Conservation (phyloP, 2,113 vertebrate species). For the Neotoma lepida region DNA sequence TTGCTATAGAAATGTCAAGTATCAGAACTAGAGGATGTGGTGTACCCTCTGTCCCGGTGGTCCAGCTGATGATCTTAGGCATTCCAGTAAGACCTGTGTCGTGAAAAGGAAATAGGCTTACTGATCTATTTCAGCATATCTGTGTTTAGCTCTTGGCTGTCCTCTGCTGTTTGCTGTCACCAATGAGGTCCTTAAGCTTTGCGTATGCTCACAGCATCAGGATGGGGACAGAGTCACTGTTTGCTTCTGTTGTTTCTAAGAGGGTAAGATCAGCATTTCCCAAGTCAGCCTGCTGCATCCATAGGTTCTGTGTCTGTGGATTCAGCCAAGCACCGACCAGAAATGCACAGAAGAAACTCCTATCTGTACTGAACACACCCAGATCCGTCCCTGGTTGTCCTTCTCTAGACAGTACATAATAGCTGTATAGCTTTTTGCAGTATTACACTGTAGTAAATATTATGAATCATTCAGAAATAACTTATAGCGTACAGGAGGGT, state of each 20-base stretch:
- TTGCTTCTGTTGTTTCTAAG: background rate
- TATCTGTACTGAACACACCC: background rate
- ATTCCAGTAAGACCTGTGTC: too few relatives aligned
- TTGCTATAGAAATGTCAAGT: background rate
- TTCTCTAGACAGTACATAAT: background rate
- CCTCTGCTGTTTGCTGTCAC: background rate
- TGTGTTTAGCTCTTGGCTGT: background rate
- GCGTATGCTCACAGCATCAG: background rate
- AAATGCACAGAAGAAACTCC: background rate
- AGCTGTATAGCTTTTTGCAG: background rate
- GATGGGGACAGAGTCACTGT: background rate
- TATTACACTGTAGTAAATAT: background rate
- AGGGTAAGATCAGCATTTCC: background rate
- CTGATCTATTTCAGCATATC: background rate
- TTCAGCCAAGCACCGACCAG: background rate
- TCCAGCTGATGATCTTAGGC: background rate
- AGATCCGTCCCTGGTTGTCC: background rate
- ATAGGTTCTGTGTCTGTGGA: background rate
- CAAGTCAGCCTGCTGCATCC: background rate
- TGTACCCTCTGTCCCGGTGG: accelerated
- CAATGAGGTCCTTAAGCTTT: background rate
- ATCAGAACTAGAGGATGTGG: background rate
- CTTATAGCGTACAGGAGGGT: too few relatives aligned
- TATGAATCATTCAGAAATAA: too few relatives aligned
- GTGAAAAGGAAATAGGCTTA: background rate